phyloP scores from a whole-genome alignment of 2,888 invertebrate species.

The Lycia hirtaria region DNA sequence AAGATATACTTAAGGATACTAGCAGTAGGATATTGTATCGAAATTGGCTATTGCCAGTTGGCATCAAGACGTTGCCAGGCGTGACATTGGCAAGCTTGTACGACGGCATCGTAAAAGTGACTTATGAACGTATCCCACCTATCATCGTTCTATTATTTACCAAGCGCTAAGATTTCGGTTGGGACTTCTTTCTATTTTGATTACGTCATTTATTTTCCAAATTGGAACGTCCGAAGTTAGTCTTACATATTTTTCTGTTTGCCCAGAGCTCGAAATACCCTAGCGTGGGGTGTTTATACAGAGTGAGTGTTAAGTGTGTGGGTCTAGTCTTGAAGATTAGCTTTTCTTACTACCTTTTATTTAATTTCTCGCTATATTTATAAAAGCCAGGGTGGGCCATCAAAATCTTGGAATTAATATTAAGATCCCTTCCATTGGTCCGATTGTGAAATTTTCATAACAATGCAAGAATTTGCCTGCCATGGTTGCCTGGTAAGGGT shows the following conservation, averaged over 20 bases:
- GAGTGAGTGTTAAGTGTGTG: conserved; percentile 65
- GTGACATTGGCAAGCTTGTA: conserved; percentile 9
- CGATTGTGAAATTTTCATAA: too few species aligned
- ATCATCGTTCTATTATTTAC: conserved; percentile 25
- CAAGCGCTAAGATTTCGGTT: conserved; percentile 28
- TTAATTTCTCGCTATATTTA: too few species aligned
- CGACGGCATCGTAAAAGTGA: conserved; percentile 1
- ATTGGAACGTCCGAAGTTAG: conserved; percentile 59
- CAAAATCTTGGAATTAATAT: too few species aligned
- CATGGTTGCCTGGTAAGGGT: too few species aligned
- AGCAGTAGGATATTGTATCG: neutral
- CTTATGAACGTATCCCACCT: neutral
- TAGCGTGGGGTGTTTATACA: conserved; percentile 61
- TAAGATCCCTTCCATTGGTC: too few species aligned
- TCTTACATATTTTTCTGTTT: conserved; percentile 57
- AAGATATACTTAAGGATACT: too few species aligned
- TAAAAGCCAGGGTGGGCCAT: too few species aligned
- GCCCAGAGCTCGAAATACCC: conserved; percentile 53
- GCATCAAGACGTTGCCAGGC: conserved; percentile 1
- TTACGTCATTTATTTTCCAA: conserved; percentile 65
- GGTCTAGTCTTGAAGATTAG: conserved; percentile 58
- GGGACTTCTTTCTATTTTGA: conserved; percentile 52
- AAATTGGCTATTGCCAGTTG: conserved; percentile 7
- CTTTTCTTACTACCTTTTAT: conserved; percentile 56
- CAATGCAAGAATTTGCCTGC: too few species aligned